These are phyloP conservation scores for Furcula furcula DNA, from an alignment of 2,888 invertebrate genomes.

Conservation along the genomic window DNA sequence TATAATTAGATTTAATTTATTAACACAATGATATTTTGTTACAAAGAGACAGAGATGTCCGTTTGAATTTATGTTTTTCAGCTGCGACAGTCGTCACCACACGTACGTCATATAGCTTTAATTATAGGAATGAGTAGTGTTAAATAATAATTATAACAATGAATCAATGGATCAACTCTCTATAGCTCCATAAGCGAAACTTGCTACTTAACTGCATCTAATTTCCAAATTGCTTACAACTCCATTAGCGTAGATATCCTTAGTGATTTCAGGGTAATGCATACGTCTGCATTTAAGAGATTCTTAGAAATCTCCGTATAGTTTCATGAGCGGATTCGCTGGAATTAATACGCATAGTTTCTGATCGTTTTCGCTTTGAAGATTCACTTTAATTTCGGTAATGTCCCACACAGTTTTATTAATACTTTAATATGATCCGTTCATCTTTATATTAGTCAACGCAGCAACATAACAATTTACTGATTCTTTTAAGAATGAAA, in stretches of 20 bases:
- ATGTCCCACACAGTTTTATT: neutral
- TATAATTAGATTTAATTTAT: neutral
- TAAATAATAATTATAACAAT: conserved; percentile 13
- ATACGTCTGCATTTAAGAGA: conserved; percentile 28
- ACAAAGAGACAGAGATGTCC: conserved; percentile 6
- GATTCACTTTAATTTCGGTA: conserved; percentile 1
- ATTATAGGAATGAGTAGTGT: conserved; percentile 25
- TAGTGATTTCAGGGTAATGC: conserved; percentile 26
- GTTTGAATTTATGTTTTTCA: conserved; percentile 20
- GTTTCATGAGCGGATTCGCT: conserved; percentile 13
- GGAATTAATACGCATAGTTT: conserved; percentile 10
- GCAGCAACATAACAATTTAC: too few species aligned
- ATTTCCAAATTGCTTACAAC: conserved; percentile 29
- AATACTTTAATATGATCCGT: too few species aligned
- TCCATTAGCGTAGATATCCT: conserved; percentile 23
- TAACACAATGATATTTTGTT: conserved; percentile 3
- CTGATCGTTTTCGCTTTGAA: conserved; percentile 4
- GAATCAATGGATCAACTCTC: neutral
- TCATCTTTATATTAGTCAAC: too few species aligned
- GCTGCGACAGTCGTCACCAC: conserved; percentile 21
- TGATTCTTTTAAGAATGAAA: too few species aligned
- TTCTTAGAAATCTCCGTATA: conserved; percentile 18
- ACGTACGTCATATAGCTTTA: conserved; percentile 21
- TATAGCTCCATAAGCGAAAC: conserved; percentile 11
- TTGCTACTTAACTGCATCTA: conserved; percentile 26